These are phyloP conservation scores for Pionites leucogaster DNA, from an alignment of 2,113 vertebrate species.

Conservation along the genomic window DNA sequence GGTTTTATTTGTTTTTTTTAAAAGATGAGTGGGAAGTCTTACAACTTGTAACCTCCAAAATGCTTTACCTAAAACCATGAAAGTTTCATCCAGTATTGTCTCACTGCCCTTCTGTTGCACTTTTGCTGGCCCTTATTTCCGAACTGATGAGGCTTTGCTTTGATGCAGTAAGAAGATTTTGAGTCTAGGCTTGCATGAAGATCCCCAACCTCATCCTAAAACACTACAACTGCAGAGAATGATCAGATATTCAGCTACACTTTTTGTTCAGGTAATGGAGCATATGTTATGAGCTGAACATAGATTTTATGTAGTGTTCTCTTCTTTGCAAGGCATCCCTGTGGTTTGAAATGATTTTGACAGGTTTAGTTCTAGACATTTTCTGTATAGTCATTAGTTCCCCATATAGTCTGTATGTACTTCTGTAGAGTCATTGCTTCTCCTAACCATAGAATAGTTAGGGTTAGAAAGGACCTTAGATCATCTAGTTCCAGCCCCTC, in stretches of 20 bases:
- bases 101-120: background rate
- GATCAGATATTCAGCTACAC: slow-evolving; percentile 92
- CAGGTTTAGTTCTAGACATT: background rate
- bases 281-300: background rate
- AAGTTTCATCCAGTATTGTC: background rate
- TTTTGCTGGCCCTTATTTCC: background rate
- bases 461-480: background rate
- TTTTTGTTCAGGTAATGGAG: slow-evolving; percentile 91
- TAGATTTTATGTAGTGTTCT: background rate
- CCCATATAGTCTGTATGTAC: background rate
- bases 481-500: too few relatives aligned
- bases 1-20: background rate
- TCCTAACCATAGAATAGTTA: background rate
- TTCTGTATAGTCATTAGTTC: background rate
- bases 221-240: slow-evolving; percentile 91
- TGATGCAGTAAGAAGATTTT: slow-evolving; percentile 93
- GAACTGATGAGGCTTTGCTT: slow-evolving; percentile 4
- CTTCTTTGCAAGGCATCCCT: background rate
- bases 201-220: slow-evolving; percentile 87
- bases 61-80: background rate
- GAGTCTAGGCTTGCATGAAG: slow-evolving; percentile 86
- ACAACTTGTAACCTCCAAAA: background rate
- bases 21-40: background rate
- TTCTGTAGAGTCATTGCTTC: background rate
- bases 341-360: background rate